phyloP scores from a whole-genome alignment of 2,113 vertebrate species.

The Rostratula benghalensis region DNA sequence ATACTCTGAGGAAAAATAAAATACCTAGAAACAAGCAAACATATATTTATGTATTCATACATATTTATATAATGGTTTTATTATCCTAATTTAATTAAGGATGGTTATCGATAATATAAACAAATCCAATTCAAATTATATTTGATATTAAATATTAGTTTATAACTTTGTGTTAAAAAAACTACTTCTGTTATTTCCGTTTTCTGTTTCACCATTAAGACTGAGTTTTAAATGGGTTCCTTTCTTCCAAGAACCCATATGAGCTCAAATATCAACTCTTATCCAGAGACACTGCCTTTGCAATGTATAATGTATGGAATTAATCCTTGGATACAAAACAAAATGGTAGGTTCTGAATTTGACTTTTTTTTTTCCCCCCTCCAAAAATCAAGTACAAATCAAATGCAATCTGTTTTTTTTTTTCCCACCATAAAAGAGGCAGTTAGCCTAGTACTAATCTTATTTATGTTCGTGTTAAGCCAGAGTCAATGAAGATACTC shows the following conservation, averaged over 20 bases:
- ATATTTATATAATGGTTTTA: background rate
- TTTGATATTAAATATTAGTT: background rate
- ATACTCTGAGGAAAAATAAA: background rate
- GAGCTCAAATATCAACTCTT: background rate
- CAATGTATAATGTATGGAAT: background rate
- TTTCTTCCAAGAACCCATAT: background rate
- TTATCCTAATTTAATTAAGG: background rate
- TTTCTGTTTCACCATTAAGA: background rate
- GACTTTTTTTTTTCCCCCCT: background rate
- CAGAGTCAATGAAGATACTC: background rate
- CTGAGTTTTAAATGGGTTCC: background rate
- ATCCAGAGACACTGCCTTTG: background rate
- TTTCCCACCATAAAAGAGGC: background rate
- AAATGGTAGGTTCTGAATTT: background rate
- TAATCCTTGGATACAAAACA: background rate
- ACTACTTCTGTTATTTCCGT: background rate
- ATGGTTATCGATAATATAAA: background rate
- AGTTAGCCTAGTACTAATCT: background rate
- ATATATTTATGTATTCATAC: background rate
- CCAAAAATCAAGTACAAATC: background rate
- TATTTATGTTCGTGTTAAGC: background rate
- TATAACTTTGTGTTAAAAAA: background rate
- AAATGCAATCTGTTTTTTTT: background rate
- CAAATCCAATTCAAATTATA: background rate
- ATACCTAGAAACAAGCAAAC: background rate